Base-by-base conservation (phyloP, 2,888 invertebrate genomes). In the Neelides folsomi region DNA sequence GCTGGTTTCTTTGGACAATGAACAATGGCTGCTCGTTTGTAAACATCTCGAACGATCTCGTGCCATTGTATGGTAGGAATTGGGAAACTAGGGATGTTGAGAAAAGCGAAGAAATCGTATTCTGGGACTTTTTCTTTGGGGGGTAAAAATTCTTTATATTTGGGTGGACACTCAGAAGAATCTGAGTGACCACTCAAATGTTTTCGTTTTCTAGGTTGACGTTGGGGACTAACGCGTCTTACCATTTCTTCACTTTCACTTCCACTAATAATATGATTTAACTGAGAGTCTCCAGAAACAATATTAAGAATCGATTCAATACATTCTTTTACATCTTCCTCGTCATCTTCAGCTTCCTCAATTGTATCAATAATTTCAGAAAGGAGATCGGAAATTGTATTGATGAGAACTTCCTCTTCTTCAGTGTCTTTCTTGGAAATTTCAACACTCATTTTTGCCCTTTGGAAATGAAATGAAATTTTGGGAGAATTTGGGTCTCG, bases 1-100 rank as follows among this genome's bases (percentile, higher is more conserved):
- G 68, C 70, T 10, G 76, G 74, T 62, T 76, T 76, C 56, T 71
- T 71, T 2, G 73, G 71, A 47, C 77, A 70, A 63, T 78, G 77
- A 38, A 75, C 71, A 49, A 69, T 68, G 60, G 75, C 73, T 2
- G 76, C 77, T 48, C 76, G 66, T 56, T 68, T 68, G 66, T 73
- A 77, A 8, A 77, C 71, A 56, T 69, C 69, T 27, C 75, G 66
- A 5, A 74, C 73, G 16, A 68, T 70, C 50, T 72, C 71, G 51
- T 66, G 65, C 63, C 63, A 63, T 3, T 44, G 37, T 44, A 49
- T 51, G 16, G 43, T 19, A 0, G 59, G 52, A 41, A 52, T 51
- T 8, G 63, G 60, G 46, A 63, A 63, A 9, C 35, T 50, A n/a
- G 64, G 63, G n/a, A 64, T 52, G 39, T 59, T 59, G 44, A 63